Base-by-base conservation (phyloP, 1,140 invertebrate genomes). In the Tetranychus cinnabarinus region DNA sequence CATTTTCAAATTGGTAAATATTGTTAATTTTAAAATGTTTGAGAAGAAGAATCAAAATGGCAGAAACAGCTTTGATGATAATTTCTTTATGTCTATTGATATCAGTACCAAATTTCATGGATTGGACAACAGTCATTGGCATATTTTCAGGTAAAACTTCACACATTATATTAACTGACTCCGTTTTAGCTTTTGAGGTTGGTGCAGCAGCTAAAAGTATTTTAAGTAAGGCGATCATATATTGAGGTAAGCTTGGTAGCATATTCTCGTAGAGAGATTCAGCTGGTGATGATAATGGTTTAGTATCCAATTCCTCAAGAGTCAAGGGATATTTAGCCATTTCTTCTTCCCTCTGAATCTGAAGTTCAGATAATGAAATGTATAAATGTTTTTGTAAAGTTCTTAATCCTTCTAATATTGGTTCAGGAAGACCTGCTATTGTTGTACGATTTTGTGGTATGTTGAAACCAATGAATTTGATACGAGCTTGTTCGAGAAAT, bases 1-100 rank as follows among this genome's bases (percentile, higher is more conserved):
- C 92, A 70, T 95, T 97, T 75, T 99, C 96, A 77, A 97, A 99
- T 74, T 97, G 89, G 73, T 97, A 98, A 13, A 97, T 79, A 73
- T 99, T 95, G 76, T 97, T 98, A n/a, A 97, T 76, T 77, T 98
- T 97, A 66, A 98, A 92, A 75, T 97, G 93, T 73, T 99, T 99
- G 54, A 98, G 74, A 46, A 98, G 77, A 10, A 98, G 74, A 56
- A 98, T 72, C 52, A 98, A 76, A 62, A 97, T 88, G 3, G 85
- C 90, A 47, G 92, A 96, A 1, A 97, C 87, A 12, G 92, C 86
- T 77, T 99, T 98, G 0, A 97, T 90, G 65, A 98, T 91, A 48
- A 98, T 92, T 78, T 98, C 92, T 71, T 98, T 98, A 71, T 99
- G 96, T 42, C 96, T 79, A 70, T 95, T 95, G 5, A 97, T 88